Evolutionary conservation across 2,888 invertebrate species (phyloP).

Genomic region (Meteorus cinctellus): DNA sequence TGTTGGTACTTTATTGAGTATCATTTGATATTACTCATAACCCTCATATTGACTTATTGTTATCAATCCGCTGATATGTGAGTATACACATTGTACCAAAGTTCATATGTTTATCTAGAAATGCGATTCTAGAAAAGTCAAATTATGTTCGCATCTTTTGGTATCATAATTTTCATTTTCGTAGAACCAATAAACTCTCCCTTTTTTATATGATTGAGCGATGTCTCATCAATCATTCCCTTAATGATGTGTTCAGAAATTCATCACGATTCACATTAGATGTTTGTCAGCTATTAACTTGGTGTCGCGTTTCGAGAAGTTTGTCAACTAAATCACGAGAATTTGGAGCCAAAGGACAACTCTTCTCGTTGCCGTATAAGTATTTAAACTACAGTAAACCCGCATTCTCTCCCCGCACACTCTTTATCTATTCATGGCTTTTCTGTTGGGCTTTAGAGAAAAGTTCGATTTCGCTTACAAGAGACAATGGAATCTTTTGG

Average conservation of each 20-base stretch:
- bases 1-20: background rate
- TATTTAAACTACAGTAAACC: background rate
- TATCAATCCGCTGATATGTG: background rate
- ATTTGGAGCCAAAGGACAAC: background rate
- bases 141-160: background rate
- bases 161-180: background rate
- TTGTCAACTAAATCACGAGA: background rate
- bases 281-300: background rate
- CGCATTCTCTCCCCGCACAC: too few species aligned
- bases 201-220: background rate
- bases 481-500: conserved; percentile 48
- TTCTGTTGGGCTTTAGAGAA: background rate
- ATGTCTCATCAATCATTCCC: background rate
- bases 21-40: background rate
- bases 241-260: background rate
- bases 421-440: background rate
- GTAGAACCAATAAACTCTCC: background rate
- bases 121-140: background rate
- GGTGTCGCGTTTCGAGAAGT: background rate
- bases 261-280: background rate
- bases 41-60: background rate
- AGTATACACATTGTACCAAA: background rate
- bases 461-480: conserved; percentile 37
- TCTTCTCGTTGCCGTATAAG: background rate
- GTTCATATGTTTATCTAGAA: background rate